phyloP scores from a whole-genome alignment of 1,140 invertebrate genomes.

The Aphaenogaster rudis region DNA sequence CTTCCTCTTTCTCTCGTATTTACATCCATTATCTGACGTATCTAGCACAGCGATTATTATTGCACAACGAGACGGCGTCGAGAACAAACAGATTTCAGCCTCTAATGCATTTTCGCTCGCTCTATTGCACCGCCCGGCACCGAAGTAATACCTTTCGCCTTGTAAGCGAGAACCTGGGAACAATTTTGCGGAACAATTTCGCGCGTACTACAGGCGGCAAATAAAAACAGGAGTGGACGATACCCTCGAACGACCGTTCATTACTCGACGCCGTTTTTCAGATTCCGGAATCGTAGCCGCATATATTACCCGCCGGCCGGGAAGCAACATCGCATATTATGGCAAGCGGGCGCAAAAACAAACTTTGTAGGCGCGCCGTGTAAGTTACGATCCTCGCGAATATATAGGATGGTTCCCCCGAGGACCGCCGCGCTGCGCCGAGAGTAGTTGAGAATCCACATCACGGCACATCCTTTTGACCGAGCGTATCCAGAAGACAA shows the following conservation, averaged over 20 bases:
- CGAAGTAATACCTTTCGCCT: conserved; percentile 27
- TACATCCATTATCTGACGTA: conserved; percentile 48
- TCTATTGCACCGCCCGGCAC: conserved; percentile 17
- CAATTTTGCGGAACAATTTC: conserved; percentile 50
- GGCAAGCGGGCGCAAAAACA: conserved; percentile 50
- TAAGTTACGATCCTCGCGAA: conserved; percentile 52
- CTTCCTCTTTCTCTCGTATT: not conserved
- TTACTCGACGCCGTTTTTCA: conserved; percentile 55
- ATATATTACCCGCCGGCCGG: conserved; percentile 45
- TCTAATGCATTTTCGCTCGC: conserved; percentile 44
- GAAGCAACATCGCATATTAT: conserved; percentile 52
- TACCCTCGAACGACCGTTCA: conserved; percentile 44
- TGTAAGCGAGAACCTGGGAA: conserved; percentile 3
- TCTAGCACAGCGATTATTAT: conserved; percentile 47
- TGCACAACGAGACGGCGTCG: conserved; percentile 35
- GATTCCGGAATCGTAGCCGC: conserved; percentile 57
- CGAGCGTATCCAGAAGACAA: not conserved
- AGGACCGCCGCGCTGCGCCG: not conserved
- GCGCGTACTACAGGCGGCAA: conserved; percentile 35
- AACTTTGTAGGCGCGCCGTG: conserved; percentile 48
- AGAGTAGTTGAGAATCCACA: not conserved
- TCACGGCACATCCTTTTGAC: not conserved
- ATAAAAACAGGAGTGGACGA: conserved; percentile 42
- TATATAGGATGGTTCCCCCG: conserved; percentile 48
- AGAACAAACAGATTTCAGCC: conserved; percentile 49